Conservation (phyloP, 2,797 vertebrate genomes). For the Lagothrix lagotricha region DNA sequence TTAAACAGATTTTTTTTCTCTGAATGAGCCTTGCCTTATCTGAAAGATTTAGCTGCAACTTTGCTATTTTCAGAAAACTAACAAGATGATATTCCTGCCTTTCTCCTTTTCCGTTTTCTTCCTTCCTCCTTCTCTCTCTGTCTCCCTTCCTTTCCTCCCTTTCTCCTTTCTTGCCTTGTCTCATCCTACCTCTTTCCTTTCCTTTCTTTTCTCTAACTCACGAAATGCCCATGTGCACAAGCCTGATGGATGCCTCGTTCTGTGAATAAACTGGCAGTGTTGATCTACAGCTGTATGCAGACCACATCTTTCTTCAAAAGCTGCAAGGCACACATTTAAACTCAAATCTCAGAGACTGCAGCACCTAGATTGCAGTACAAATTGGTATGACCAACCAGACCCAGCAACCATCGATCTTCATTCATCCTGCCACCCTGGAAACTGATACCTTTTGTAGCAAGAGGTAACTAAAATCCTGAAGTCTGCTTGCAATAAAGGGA, state of each 20-base stretch:
- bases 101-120: not conserved
- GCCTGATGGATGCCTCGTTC: not conserved
- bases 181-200: not conserved
- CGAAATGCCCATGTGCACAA: not conserved
- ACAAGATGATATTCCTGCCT: not conserved
- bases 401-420: constrained; percentile 72
- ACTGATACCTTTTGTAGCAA: constrained; percentile 69
- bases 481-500: constrained; percentile 67
- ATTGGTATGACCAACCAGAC: constrained; percentile 70
- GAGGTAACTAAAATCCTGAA: constrained; percentile 76
- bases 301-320: constrained; percentile 55
- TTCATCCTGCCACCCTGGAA: constrained; percentile 72
- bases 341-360: constrained; percentile 64
- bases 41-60: not conserved
- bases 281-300: constrained; percentile 30
- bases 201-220: not conserved
- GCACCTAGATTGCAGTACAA: constrained; percentile 69
- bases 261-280: constrained; percentile 44
- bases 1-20: constrained; percentile 48
- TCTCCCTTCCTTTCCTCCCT: too few species aligned
- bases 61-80: not conserved
- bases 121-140: not conserved
- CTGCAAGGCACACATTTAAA: constrained; percentile 46
- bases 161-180: not conserved
- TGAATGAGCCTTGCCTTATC: constrained; percentile 36